Percentiles rank a stretch among this genome's conserved stretches.
Conservation (phyloP, 2,888 invertebrate species). For the Dicyrtoma fusca region DNA sequence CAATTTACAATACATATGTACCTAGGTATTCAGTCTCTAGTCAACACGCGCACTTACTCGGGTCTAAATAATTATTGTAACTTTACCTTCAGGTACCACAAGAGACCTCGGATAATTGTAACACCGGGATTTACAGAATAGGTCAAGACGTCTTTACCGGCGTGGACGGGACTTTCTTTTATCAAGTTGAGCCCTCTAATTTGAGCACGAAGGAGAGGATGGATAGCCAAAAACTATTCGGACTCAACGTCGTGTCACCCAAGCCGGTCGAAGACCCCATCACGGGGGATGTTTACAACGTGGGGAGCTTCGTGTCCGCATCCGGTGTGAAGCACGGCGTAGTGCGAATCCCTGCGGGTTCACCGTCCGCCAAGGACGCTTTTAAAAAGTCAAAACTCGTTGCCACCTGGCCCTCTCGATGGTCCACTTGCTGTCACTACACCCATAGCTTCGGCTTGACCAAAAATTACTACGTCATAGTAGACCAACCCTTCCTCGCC, state of each 20-base stretch:
- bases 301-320: slow-evolving; percentile 60
- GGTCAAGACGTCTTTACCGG: slow-evolving; percentile 62
- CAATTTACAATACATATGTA: not conserved
- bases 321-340: slow-evolving; percentile 60
- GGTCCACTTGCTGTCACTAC: slow-evolving; percentile 60
- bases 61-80: not conserved
- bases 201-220: slow-evolving; percentile 59
- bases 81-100: slow-evolving; percentile 36
- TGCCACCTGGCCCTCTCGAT: slow-evolving; percentile 58
- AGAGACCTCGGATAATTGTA: slow-evolving; percentile 62
- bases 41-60: not conserved
- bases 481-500: slow-evolving; percentile 63
- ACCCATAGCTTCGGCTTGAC: slow-evolving; percentile 65
- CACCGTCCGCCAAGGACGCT: slow-evolving; percentile 49
- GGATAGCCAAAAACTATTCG: slow-evolving; percentile 59
- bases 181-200: slow-evolving; percentile 61
- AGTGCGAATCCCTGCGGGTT: slow-evolving; percentile 56
- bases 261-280: slow-evolving; percentile 61
- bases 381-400: slow-evolving; percentile 58
- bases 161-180: slow-evolving; percentile 62
- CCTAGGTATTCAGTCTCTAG: not conserved
- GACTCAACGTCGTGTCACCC: slow-evolving; percentile 61
- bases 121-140: slow-evolving; percentile 60
- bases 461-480: slow-evolving; percentile 63
- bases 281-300: slow-evolving; percentile 60